A percentile compares a stretch with the other conserved stretches of the same genome.
Evolutionary conservation across 2,797 vertebrate genomes (phyloP).

Genomic region (Anabas testudineus): DNA sequence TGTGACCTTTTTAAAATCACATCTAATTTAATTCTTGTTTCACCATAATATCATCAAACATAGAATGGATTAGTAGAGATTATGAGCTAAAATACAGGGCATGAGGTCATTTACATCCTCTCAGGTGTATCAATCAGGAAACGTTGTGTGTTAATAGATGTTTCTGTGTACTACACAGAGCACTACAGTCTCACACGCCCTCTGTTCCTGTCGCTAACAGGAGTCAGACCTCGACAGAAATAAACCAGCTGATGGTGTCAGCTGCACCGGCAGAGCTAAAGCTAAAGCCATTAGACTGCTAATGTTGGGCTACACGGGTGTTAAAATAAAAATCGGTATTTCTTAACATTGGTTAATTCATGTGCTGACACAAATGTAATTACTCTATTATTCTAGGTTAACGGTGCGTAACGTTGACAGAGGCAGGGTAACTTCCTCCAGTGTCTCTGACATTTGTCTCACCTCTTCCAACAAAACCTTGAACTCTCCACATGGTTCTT

Average conservation of each 20-base stretch:
- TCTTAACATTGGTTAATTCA: background rate
- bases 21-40: too few relatives aligned
- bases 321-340: background rate
- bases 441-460: conserved; percentile 40
- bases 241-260: conserved; percentile 9
- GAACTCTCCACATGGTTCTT: conserved; percentile 82
- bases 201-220: background rate
- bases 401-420: background rate
- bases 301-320: rapidly evolving
- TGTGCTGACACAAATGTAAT: background rate
- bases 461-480: conserved; percentile 82
- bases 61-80: too few relatives aligned
- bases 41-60: too few relatives aligned
- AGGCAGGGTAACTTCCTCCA: background rate
- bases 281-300: too few relatives aligned
- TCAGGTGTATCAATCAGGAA: background rate
- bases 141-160: background rate
- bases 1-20: too few relatives aligned
- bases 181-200: background rate
- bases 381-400: background rate
- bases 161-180: background rate
- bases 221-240: conserved; percentile 19
- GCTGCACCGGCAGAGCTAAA: background rate
- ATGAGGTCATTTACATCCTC: background rate
- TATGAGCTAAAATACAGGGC: too few relatives aligned